Evolutionary conservation across 2,888 invertebrate genomes (phyloP).

Genomic region (Xestia sexstrigata): DNA sequence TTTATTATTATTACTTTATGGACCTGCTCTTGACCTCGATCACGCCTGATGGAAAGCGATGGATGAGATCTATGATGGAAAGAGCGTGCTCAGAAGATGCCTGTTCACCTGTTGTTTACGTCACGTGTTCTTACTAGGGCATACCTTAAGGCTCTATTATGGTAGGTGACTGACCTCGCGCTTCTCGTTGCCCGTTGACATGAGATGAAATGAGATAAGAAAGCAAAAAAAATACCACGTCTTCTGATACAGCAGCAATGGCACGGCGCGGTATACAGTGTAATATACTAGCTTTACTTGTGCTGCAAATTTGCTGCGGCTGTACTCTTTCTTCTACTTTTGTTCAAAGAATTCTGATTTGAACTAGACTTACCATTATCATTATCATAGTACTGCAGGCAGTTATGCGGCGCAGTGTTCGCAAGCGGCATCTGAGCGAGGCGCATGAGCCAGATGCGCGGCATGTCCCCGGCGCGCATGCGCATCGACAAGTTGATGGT

Average conservation of each 20-base stretch:
- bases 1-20: too few relatives aligned
- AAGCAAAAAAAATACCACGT: not conserved
- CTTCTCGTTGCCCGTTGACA: not conserved
- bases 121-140: not conserved
- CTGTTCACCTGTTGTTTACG: too few relatives aligned
- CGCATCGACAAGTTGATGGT: constrained; percentile 89
- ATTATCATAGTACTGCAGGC: constrained; percentile 93
- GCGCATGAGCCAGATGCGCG: constrained; percentile 95
- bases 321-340: too few relatives aligned
- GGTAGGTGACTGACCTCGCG: too few relatives aligned
- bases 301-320: too few relatives aligned
- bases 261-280: not conserved
- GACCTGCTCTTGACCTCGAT: too few relatives aligned
- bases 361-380: constrained; percentile 87
- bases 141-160: too few relatives aligned
- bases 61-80: too few relatives aligned
- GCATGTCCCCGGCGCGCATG: constrained; percentile 89
- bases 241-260: not conserved
- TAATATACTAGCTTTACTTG: too few relatives aligned
- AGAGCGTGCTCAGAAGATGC: too few relatives aligned
- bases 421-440: constrained; percentile 95
- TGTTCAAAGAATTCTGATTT: not conserved
- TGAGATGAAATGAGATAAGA: not conserved
- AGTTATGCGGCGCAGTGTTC: constrained; percentile 94
- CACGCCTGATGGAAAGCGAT: too few relatives aligned